phyloP scores from a whole-genome alignment of 2,797 vertebrate species.

The Falco biarmicus region DNA sequence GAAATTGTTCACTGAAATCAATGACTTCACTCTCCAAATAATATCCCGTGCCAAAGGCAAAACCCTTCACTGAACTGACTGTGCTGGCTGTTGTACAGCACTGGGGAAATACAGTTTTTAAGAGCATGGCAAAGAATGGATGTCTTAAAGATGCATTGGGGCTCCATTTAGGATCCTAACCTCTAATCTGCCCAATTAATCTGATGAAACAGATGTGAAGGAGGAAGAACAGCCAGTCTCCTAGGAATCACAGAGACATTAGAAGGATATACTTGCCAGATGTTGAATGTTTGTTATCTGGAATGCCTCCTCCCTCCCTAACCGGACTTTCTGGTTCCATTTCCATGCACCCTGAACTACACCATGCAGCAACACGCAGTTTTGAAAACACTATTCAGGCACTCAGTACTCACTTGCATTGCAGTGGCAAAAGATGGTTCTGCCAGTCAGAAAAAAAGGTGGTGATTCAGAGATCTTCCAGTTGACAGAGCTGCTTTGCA shows the following conservation, averaged over 20 bases:
- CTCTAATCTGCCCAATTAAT: constrained; percentile 24
- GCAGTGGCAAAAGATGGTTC: background rate
- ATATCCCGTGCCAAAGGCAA: constrained; percentile 6
- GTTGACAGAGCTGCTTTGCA: background rate
- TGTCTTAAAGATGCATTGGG: background rate
- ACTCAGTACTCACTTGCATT: background rate
- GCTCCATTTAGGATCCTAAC: constrained; percentile 11
- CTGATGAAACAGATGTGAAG: constrained; percentile 47
- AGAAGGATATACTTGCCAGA: constrained; percentile 56
- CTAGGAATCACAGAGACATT: constrained; percentile 6
- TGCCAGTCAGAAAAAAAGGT: background rate
- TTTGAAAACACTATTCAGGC: background rate
- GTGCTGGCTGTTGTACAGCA: background rate
- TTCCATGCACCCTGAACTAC: constrained; percentile 26
- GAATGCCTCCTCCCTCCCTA: background rate
- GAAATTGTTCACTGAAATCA: constrained; percentile 2
- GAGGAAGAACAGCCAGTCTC: constrained; percentile 60
- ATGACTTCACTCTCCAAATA: constrained; percentile 20
- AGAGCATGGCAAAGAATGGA: constrained; percentile 20
- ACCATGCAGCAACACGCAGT: background rate
- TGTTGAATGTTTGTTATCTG: constrained; percentile 49
- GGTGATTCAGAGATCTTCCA: background rate
- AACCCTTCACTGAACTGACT: background rate
- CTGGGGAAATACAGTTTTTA: background rate
- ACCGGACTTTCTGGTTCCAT: background rate